Conservation (phyloP, 1,140 invertebrate genomes). For the Trichonephila clavata region DNA sequence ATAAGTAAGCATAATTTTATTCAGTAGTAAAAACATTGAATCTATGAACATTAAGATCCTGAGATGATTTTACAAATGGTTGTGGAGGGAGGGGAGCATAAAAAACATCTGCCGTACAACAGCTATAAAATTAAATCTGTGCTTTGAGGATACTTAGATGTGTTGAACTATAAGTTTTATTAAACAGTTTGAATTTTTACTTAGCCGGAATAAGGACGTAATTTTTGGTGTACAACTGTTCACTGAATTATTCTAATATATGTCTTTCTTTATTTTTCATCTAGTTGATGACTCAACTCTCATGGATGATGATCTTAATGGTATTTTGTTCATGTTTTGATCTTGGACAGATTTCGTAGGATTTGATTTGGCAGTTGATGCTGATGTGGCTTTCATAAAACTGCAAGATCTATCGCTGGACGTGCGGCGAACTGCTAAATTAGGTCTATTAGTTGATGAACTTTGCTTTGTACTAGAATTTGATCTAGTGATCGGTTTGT, state of each 20-base stretch:
- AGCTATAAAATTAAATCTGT: background rate
- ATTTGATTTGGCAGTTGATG: constrained; percentile 72
- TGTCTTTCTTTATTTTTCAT: background rate
- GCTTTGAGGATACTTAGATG: background rate
- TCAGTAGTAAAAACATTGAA: background rate
- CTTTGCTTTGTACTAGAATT: constrained; percentile 38
- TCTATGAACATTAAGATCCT: background rate
- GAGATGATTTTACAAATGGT: constrained; percentile 25
- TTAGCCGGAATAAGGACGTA: background rate
- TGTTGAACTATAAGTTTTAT: background rate
- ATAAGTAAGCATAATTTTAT: constrained; percentile 4
- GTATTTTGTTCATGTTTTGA: background rate
- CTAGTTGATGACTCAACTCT: background rate
- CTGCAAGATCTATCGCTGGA: constrained; percentile 70
- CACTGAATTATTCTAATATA: background rate
- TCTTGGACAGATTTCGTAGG: constrained; percentile 33
- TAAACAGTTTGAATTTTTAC: background rate
- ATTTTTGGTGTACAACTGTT: background rate
- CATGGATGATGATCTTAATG: background rate
- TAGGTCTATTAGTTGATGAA: constrained; percentile 14
- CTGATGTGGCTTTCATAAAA: constrained; percentile 77
- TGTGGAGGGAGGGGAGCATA: background rate
- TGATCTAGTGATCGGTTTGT: constrained; percentile 50
- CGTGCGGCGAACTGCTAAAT: constrained; percentile 27
- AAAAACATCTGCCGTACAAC: background rate